Conservation (phyloP, 1,140 invertebrate species). For the Heliconius himera region DNA sequence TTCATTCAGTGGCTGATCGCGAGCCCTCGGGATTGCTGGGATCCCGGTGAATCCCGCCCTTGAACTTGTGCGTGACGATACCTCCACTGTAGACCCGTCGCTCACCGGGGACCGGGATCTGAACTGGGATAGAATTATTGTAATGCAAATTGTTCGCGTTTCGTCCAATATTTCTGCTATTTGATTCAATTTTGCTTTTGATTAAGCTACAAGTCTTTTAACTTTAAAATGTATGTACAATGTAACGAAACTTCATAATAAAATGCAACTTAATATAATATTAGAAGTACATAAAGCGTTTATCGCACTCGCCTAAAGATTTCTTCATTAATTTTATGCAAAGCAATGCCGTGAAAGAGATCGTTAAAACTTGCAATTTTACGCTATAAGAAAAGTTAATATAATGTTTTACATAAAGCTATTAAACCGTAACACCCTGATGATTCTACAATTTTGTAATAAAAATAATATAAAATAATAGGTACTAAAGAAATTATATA, state of each 20-base stretch:
- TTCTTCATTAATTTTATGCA: constrained; percentile 16
- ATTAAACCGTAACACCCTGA: not conserved
- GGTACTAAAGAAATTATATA: not conserved
- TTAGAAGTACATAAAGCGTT: not conserved
- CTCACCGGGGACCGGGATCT: constrained; percentile 18
- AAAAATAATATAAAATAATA: not conserved
- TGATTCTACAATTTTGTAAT: not conserved
- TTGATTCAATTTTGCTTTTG: not conserved
- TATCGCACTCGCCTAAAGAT: constrained; percentile 2
- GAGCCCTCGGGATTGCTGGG: constrained; percentile 44
- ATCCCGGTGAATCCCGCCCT: constrained; percentile 47
- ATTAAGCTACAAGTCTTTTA: not conserved
- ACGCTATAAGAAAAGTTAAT: constrained; percentile 5
- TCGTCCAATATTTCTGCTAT: not conserved
- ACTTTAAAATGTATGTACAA: not conserved
- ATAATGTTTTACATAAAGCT: constrained; percentile 14
- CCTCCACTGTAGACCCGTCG: constrained; percentile 14
- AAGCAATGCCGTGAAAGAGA: not conserved
- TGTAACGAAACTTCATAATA: not conserved
- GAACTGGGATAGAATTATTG: constrained; percentile 1
- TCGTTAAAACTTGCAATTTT: constrained; percentile 15
- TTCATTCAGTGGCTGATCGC: constrained; percentile 42
- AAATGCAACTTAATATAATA: not conserved
- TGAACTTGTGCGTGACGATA: constrained; percentile 54
- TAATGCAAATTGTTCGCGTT: constrained; percentile 4